A percentile compares a stretch with the other conserved stretches of the same genome.
phyloP scores from a whole-genome alignment of 2,888 invertebrate species.

The Apantesis nais region DNA sequence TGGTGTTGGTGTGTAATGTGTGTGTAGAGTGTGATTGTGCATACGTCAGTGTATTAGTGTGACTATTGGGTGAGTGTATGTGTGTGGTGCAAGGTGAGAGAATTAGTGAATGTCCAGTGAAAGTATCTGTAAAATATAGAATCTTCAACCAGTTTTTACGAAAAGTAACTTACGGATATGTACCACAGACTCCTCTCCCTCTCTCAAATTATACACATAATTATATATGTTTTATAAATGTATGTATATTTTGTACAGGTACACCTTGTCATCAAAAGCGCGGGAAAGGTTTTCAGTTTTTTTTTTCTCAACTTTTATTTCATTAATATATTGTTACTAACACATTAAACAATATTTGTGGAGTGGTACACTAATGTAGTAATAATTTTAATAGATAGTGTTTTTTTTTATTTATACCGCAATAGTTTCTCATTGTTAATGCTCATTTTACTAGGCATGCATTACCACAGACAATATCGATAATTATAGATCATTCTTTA shows the following conservation, averaged over 20 bases:
- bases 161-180: too few relatives aligned
- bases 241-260: conserved; percentile 60
- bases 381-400: not conserved
- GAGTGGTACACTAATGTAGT: not conserved
- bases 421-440: not conserved
- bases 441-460: not conserved
- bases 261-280: conserved; percentile 56
- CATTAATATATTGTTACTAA: conserved; percentile 25
- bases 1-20: too few relatives aligned
- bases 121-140: too few relatives aligned
- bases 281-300: conserved; percentile 58
- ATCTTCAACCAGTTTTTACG: too few relatives aligned
- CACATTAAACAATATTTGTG: conserved; percentile 5
- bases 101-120: too few relatives aligned
- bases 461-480: too few relatives aligned
- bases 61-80: too few relatives aligned
- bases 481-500: too few relatives aligned
- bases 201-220: not conserved
- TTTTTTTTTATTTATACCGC: not conserved
- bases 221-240: not conserved
- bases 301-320: conserved; percentile 17
- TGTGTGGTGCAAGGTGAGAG: too few relatives aligned
- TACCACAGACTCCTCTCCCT: too few relatives aligned
- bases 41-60: too few relatives aligned
- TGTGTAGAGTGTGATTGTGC: too few relatives aligned